Percentiles rank a stretch among this genome's conserved stretches.
phyloP scores from a whole-genome alignment of 1,140 invertebrate genomes.

The Muscidifurax raptorellus region DNA sequence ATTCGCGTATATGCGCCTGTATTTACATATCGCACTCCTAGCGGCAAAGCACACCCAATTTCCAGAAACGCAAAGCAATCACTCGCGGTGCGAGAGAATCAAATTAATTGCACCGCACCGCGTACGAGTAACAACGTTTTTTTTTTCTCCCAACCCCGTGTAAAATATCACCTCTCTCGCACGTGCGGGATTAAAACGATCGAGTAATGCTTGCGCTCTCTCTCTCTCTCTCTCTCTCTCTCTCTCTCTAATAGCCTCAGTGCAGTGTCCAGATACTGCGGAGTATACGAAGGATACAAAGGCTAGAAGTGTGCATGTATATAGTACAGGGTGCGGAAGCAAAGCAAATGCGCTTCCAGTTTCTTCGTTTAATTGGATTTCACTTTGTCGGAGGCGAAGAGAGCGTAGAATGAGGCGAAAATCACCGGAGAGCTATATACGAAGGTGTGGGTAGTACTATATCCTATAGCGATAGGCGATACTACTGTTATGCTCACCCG shows the following conservation, averaged over 20 bases:
- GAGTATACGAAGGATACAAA: not conserved
- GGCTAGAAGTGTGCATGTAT: not conserved
- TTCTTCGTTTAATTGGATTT: slow-evolving; percentile 37
- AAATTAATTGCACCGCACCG: not conserved
- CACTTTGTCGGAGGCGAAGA: not conserved
- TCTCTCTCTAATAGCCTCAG: not conserved
- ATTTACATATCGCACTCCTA: no score
- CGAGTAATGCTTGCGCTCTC: not conserved
- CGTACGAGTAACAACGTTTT: not conserved
- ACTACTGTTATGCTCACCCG: not conserved
- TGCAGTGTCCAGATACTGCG: no score
- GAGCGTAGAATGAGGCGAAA: slow-evolving; percentile 1
- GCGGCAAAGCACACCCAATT: no score
- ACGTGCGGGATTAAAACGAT: slow-evolving; percentile 18
- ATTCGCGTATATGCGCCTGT: not conserved
- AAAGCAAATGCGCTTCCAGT: slow-evolving; percentile 23
- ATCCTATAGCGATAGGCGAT: not conserved
- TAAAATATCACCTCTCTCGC: not conserved
- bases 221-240: not conserved
- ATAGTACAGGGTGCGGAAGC: not conserved
- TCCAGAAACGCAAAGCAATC: not conserved
- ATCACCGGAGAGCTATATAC: not conserved
- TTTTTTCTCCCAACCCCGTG: not conserved
- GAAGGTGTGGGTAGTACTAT: not conserved
- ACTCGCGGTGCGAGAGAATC: not conserved